Conservation (phyloP, 2,113 vertebrate genomes). For the Etheostoma spectabile region DNA sequence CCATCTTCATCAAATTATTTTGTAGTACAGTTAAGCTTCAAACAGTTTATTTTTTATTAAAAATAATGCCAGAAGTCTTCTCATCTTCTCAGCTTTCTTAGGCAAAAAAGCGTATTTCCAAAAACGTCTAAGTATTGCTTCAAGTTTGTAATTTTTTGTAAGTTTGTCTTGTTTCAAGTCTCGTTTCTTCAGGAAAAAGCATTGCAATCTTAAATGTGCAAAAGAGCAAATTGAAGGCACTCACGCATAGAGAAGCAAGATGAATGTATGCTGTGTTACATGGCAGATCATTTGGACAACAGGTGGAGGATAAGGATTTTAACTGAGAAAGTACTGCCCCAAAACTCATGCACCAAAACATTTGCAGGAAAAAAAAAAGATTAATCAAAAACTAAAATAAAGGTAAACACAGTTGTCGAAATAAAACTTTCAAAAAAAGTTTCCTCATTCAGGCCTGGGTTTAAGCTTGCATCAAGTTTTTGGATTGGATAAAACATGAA, state of each 20-base stretch:
- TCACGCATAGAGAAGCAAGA: background rate
- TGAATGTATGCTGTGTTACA: too few species aligned
- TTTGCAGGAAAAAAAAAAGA: background rate
- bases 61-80: too few species aligned
- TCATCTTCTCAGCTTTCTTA: too few species aligned
- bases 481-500: background rate
- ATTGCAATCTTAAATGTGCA: too few species aligned
- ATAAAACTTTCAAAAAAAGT: background rate
- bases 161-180: too few species aligned
- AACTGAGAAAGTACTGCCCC: background rate
- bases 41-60: too few species aligned
- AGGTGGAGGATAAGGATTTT: background rate
- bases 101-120: too few species aligned
- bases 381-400: background rate
- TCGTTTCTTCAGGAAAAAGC: background rate
- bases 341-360: background rate
- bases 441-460: background rate
- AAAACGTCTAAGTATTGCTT: too few species aligned
- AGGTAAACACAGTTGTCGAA: background rate
- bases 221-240: background rate
- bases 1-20: too few species aligned
- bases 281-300: background rate
- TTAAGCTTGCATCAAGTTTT: background rate
- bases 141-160: too few species aligned
- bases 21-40: too few species aligned